phyloP scores from a whole-genome alignment of 2,888 invertebrate species.

The Euspilapteryx auroguttella region DNA sequence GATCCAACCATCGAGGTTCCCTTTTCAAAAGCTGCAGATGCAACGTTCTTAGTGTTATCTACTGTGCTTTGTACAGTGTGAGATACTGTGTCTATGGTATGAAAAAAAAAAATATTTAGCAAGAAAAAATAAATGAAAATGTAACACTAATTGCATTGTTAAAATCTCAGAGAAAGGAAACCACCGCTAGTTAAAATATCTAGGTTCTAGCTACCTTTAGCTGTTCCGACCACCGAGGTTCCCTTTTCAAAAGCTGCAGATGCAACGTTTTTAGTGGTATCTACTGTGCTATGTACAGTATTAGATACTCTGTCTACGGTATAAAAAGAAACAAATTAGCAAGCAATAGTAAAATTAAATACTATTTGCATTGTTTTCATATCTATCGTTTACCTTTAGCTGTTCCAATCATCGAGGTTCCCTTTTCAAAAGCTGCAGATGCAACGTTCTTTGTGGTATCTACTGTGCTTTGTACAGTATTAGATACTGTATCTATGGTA shows the following conservation, averaged over 20 bases:
- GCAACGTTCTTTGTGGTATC: slow-evolving; percentile 12
- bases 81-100: slow-evolving; percentile 2
- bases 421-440: slow-evolving; percentile 12
- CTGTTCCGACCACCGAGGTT: too few relatives aligned
- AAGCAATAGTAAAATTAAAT: too few relatives aligned
- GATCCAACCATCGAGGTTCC: slow-evolving; percentile 15
- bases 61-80: slow-evolving; percentile 1
- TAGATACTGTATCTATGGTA: slow-evolving; percentile 21
- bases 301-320: slow-evolving; percentile 24
- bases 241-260: slow-evolving; percentile 22
- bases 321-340: slow-evolving; percentile 7
- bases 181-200: not conserved
- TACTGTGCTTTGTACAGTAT: slow-evolving; percentile 12
- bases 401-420: slow-evolving; percentile 10
- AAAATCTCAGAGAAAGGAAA: not conserved
- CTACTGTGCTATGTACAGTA: slow-evolving; percentile 22
- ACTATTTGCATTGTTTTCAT: too few relatives aligned
- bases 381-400: too few relatives aligned
- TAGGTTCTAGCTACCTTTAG: too few relatives aligned
- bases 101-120: too few relatives aligned
- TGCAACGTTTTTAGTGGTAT: slow-evolving; percentile 26
- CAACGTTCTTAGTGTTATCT: slow-evolving; percentile 11
- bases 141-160: too few relatives aligned
- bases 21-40: slow-evolving; percentile 12
- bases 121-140: too few relatives aligned